phyloP scores from a whole-genome alignment of 2,113 vertebrate species.

The Machaerirhynchus nigripectus region DNA sequence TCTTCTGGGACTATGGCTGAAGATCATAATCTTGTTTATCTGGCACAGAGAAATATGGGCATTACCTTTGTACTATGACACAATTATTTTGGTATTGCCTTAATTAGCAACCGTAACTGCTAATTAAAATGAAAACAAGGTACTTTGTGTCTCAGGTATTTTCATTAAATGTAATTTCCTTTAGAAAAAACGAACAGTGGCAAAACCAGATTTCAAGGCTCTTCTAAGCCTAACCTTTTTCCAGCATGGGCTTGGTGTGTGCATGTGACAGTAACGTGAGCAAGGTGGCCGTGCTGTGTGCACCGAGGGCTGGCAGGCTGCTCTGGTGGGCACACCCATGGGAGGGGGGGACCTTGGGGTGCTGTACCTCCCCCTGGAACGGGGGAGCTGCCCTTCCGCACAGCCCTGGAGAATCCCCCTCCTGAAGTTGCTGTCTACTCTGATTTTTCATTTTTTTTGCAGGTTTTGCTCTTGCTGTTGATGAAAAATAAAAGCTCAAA shows the following conservation, averaged over 20 bases:
- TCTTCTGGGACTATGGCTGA: background rate
- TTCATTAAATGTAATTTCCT: background rate
- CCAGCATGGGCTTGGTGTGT: accelerated
- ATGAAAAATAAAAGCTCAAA: background rate
- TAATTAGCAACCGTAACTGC: background rate
- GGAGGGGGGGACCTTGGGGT: background rate
- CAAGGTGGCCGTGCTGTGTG: accelerated
- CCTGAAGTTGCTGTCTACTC: background rate
- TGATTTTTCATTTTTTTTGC: background rate
- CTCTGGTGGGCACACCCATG: accelerated
- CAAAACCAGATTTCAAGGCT: background rate
- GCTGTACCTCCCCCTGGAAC: background rate
- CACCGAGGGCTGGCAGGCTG: background rate
- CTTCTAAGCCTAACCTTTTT: background rate
- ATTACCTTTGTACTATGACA: background rate
- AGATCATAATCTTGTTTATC: background rate
- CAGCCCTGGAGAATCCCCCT: background rate
- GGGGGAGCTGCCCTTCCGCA: background rate
- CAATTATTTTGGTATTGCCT: background rate
- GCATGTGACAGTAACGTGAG: accelerated
- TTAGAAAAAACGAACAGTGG: background rate
- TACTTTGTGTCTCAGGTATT: background rate
- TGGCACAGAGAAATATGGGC: background rate
- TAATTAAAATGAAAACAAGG: conserved; percentile 5
- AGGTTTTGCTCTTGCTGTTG: background rate